A percentile compares a stretch with the other conserved stretches of the same genome.
Evolutionary conservation across 2,888 invertebrate species (phyloP).

Genomic region (Trichopria drosophilae): DNA sequence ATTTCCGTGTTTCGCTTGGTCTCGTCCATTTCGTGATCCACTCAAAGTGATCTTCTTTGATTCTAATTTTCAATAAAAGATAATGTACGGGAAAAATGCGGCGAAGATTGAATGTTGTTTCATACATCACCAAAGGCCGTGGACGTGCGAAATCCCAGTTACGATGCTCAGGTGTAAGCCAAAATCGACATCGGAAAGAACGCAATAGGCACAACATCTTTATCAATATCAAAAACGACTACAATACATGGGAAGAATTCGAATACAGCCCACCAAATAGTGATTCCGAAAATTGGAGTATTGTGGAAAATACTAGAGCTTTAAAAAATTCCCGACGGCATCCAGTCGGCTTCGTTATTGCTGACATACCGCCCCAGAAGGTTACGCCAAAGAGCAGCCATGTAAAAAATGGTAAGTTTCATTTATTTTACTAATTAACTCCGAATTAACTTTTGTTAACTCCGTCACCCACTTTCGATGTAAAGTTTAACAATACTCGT

Average conservation of each 20-base stretch:
- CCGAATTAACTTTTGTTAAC: too few relatives aligned
- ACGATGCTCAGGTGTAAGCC: conserved; percentile 48
- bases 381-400: conserved; percentile 28
- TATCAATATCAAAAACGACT: conserved; percentile 35
- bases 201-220: conserved; percentile 40
- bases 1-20: too few relatives aligned
- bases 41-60: too few relatives aligned
- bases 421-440: too few relatives aligned
- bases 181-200: conserved; percentile 46
- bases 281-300: conserved; percentile 23
- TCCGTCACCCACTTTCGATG: too few relatives aligned
- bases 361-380: conserved; percentile 32
- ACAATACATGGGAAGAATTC: conserved; percentile 38
- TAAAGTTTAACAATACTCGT: too few relatives aligned
- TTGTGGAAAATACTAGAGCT: conserved; percentile 17
- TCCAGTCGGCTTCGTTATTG: conserved; percentile 29
- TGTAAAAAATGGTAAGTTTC: too few relatives aligned
- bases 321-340: neutral
- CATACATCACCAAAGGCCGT: conserved; percentile 42
- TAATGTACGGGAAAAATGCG: conserved; percentile 29
- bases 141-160: conserved; percentile 46
- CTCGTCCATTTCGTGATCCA: too few relatives aligned
- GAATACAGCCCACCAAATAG: conserved; percentile 8
- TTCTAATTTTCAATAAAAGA: too few relatives aligned
- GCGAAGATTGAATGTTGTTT: conserved; percentile 35